phyloP scores from a whole-genome alignment of 2,113 vertebrate genomes.

The Uropsilus gracilis region DNA sequence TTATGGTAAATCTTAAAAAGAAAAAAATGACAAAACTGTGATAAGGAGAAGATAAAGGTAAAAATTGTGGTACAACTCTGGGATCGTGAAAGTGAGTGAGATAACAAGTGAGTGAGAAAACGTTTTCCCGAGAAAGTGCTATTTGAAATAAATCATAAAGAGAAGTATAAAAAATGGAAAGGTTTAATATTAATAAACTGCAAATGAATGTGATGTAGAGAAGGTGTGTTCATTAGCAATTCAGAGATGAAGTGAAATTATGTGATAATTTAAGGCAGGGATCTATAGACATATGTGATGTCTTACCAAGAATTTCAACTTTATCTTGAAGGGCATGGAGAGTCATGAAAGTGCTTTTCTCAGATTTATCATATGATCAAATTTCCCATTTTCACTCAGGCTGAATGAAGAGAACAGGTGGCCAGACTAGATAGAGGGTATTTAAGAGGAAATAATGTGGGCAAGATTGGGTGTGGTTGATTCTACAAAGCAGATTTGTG shows the following conservation, averaged over 20 bases:
- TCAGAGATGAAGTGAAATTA: background rate
- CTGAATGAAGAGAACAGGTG: background rate
- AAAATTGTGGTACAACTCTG: background rate
- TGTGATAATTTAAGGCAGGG: background rate
- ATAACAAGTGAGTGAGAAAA: background rate
- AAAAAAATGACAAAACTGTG: background rate
- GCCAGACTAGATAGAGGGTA: background rate
- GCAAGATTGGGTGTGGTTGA: background rate
- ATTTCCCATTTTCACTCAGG: background rate
- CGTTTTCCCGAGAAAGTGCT: background rate
- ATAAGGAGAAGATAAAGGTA: background rate
- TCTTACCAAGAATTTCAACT: background rate
- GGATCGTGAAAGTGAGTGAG: fast-evolving
- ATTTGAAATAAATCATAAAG: background rate
- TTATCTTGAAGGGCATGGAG: background rate
- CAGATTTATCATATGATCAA: background rate
- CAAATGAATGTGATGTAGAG: background rate
- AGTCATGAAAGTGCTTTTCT: background rate
- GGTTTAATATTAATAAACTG: background rate
- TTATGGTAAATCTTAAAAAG: background rate
- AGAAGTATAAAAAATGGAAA: background rate
- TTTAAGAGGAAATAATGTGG: background rate
- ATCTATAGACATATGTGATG: background rate
- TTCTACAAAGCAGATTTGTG: background rate
- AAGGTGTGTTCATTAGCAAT: background rate